Percentiles rank a stretch among this genome's conserved stretches.
These are phyloP conservation scores for Metopolophium dirhodum DNA, from an alignment of 1,140 invertebrate genomes.

Conservation along the genomic window DNA sequence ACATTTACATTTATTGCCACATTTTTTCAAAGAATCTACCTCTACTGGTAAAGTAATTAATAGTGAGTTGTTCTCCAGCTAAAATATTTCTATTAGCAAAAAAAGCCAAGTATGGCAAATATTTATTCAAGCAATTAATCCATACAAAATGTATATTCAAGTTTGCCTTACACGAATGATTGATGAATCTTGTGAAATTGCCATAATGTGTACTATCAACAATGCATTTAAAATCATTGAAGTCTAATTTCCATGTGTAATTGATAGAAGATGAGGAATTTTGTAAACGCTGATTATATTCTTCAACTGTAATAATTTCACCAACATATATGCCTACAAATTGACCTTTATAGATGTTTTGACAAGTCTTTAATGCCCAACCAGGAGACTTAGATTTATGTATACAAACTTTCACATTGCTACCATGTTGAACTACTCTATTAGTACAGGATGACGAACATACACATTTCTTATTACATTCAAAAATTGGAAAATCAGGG, in stretches of 20 bases:
- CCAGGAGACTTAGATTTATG: conserved; percentile 86
- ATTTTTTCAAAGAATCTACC: neutral
- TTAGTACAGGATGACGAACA: conserved; percentile 80
- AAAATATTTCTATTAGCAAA: conserved; percentile 84
- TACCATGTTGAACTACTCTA: conserved; percentile 85
- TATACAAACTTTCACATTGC: conserved; percentile 78
- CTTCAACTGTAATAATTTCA: conserved; percentile 89
- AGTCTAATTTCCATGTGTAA: conserved; percentile 65
- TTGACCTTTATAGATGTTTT: conserved; percentile 76
- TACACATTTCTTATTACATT: conserved; percentile 87
- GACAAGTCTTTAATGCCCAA: conserved; percentile 88
- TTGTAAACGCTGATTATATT: conserved; percentile 81
- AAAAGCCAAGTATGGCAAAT: conserved; percentile 85
- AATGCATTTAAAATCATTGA: conserved; percentile 91
- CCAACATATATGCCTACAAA: conserved; percentile 93
- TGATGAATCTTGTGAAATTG: conserved; percentile 93
- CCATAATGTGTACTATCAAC: conserved; percentile 84
- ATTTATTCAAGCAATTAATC: conserved; percentile 87
- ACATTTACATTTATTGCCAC: conserved; percentile 28
- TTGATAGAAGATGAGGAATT: neutral
- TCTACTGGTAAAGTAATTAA: conserved; percentile 64
- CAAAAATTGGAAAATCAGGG: conserved; percentile 85
- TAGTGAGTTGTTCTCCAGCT: conserved; percentile 86
- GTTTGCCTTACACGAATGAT: conserved; percentile 96
- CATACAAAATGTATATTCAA: conserved; percentile 88